Evolutionary conservation across 1,140 invertebrate species (phyloP).

Genomic region (Drosophila arawakana): DNA sequence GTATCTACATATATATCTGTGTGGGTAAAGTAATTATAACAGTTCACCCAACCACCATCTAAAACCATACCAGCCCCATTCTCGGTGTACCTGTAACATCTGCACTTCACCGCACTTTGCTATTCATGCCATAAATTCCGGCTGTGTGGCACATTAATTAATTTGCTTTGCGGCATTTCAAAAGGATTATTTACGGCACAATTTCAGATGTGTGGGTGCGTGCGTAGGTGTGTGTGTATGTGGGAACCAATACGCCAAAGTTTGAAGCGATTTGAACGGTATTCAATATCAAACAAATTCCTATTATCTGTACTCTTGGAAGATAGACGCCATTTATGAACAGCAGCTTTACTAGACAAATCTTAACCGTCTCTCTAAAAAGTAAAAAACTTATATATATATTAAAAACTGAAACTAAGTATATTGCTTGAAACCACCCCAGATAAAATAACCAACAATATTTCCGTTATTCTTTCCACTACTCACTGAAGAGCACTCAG

Average conservation of each 20-base stretch:
- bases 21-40: constrained; percentile 50
- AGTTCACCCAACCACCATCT: constrained; percentile 12
- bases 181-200: constrained; percentile 75
- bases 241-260: constrained; percentile 18
- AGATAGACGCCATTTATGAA: not conserved
- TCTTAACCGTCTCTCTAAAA: no score
- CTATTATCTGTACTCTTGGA: not conserved
- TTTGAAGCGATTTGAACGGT: not conserved
- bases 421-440: no score
- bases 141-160: constrained; percentile 81
- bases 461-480: not conserved
- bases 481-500: constrained; percentile 25
- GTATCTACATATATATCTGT: constrained; percentile 16
- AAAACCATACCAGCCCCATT: constrained; percentile 7
- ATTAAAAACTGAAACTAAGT: no score
- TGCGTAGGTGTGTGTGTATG: constrained; percentile 9
- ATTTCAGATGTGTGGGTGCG: constrained; percentile 36
- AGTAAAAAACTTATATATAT: no score
- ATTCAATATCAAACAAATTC: constrained; percentile 21
- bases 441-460: no score
- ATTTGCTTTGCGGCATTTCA: constrained; percentile 79
- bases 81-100: constrained; percentile 67
- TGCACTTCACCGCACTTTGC: constrained; percentile 45
- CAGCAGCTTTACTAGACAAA: not conserved
- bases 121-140: constrained; percentile 77